Conservation (phyloP, 2,888 invertebrate species). For the Caradrina clavipalpis region DNA sequence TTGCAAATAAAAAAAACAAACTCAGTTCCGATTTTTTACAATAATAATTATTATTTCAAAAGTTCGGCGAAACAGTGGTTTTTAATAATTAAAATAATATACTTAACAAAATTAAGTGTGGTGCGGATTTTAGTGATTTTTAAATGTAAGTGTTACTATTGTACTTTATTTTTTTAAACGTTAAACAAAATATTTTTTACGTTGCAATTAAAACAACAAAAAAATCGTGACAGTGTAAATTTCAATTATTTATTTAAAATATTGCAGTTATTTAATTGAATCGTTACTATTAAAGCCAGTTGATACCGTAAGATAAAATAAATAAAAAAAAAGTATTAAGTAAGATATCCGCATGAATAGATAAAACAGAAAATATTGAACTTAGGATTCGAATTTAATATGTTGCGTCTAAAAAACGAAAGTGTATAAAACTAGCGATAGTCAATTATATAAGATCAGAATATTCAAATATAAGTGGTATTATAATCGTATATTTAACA, state of each 20-base stretch:
- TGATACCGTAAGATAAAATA: not conserved
- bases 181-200: too few relatives aligned
- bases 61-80: conserved; percentile 15
- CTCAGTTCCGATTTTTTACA: not conserved
- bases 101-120: conserved; percentile 5
- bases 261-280: too few relatives aligned
- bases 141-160: conserved; percentile 29
- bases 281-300: too few relatives aligned
- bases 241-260: too few relatives aligned
- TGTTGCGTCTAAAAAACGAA: not conserved
- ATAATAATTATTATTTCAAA: conserved; percentile 13
- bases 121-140: conserved; percentile 10
- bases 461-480: too few relatives aligned
- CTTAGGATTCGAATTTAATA: not conserved
- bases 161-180: not conserved
- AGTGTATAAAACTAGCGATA: not conserved
- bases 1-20: conserved; percentile 1
- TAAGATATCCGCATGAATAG: conserved; percentile 10
- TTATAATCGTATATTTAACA: not conserved
- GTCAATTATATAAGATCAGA: too few relatives aligned
- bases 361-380: not conserved
- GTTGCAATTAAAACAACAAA: too few relatives aligned
- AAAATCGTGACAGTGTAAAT: too few relatives aligned
- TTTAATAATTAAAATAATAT: conserved; percentile 4
- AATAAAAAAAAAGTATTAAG: not conserved